Conservation (phyloP, 2,113 vertebrate genomes). For the Cephalopholis sonnerati region DNA sequence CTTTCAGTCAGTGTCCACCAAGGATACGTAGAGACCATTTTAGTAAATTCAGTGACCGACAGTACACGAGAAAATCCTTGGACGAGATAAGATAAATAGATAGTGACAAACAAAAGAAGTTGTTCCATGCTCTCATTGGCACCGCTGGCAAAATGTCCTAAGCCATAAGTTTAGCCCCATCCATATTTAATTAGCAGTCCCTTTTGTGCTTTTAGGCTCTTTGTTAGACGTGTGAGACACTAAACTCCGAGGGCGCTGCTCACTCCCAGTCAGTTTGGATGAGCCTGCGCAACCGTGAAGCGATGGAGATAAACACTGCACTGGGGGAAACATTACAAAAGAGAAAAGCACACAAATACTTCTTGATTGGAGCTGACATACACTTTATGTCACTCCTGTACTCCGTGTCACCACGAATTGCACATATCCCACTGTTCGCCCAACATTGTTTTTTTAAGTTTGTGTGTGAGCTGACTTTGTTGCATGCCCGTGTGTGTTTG, state of each 20-base stretch:
- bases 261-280: constrained; percentile 53
- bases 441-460: background rate
- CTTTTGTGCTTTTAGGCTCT: constrained; percentile 54
- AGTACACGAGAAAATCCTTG: background rate
- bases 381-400: constrained; percentile 52
- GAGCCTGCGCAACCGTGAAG: constrained; percentile 52
- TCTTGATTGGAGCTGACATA: constrained; percentile 53
- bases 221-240: constrained; percentile 28
- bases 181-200: constrained; percentile 60
- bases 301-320: constrained; percentile 53
- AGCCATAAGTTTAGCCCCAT: constrained; percentile 48
- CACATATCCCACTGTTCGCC: constrained; percentile 14
- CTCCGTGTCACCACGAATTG: constrained; percentile 32
- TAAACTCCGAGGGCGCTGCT: constrained; percentile 48
- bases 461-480: background rate
- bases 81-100: background rate
- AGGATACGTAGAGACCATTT: background rate
- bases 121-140: constrained; percentile 10
- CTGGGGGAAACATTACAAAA: constrained; percentile 36
- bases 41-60: background rate
- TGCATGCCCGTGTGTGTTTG: background rate
- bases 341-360: constrained; percentile 36
- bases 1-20: background rate
- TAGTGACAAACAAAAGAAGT: constrained; percentile 20
- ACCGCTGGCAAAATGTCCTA: constrained; percentile 40